phyloP scores from a whole-genome alignment of 2,888 invertebrate genomes.

The Odontocolon sp. region DNA sequence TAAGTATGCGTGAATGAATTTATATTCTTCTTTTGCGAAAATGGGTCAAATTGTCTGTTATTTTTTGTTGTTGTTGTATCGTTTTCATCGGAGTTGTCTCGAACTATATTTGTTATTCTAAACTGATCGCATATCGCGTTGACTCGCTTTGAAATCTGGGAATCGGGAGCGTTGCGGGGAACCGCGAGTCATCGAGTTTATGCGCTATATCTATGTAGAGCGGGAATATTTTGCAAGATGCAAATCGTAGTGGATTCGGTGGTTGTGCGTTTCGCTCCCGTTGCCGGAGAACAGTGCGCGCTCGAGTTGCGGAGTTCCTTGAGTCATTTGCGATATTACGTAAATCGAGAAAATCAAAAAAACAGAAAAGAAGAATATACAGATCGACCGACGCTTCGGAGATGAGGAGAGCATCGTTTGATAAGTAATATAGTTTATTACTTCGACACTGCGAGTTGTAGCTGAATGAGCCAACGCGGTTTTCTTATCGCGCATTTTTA shows the following conservation, averaged over 20 bases:
- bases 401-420: constrained; percentile 74
- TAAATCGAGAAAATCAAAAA: constrained; percentile 31
- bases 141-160: constrained; percentile 26
- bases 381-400: constrained; percentile 40
- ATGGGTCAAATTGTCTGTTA: too few species aligned
- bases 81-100: too few species aligned
- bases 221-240: constrained; percentile 74
- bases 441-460: constrained; percentile 9
- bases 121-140: neutral
- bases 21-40: too few species aligned
- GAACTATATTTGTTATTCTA: neutral
- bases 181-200: constrained; percentile 46
- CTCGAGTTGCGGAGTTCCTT: constrained; percentile 45
- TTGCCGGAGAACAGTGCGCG: constrained; percentile 45
- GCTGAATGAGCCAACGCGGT: neutral
- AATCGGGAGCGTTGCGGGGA: constrained; percentile 22
- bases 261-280: constrained; percentile 59
- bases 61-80: too few species aligned
- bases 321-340: constrained; percentile 41
- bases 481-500: constrained; percentile 4
- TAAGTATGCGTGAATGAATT: neutral
- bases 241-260: constrained; percentile 66
- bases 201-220: constrained; percentile 52
- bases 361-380: neutral
- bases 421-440: constrained; percentile 68